A percentile compares a stretch with the other conserved stretches of the same genome.
phyloP scores from a whole-genome alignment of 2,888 invertebrate species.

The Aspidiotus rigidus region DNA sequence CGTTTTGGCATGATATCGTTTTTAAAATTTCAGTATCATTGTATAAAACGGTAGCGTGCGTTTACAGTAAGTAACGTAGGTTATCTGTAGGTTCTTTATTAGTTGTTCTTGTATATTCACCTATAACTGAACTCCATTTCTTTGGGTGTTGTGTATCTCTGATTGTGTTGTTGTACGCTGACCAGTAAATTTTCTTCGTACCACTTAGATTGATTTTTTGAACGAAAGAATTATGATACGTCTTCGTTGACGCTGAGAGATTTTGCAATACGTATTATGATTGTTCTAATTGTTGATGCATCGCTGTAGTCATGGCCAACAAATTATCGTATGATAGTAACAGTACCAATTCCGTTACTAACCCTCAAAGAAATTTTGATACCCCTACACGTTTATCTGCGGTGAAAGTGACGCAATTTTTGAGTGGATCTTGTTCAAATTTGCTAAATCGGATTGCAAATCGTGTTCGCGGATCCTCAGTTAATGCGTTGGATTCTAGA shows the following conservation, averaged over 20 bases:
- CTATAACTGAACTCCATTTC: neutral
- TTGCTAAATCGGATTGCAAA: constrained; percentile 69
- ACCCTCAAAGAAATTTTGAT: constrained; percentile 52
- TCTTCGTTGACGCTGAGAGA: neutral
- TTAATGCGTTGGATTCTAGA: constrained; percentile 5
- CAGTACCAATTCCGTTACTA: constrained; percentile 11
- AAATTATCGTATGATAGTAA: neutral
- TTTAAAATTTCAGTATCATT: constrained; percentile 25
- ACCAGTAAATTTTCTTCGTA: neutral
- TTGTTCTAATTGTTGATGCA: neutral
- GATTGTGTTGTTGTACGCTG: neutral
- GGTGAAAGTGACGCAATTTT: constrained; percentile 72
- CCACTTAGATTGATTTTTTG: neutral
- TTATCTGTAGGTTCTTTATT: neutral
- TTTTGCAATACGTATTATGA: neutral
- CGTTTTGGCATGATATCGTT: constrained; percentile 30
- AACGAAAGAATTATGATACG: neutral
- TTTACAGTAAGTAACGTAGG: neutral
- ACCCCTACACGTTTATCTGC: constrained; percentile 65
- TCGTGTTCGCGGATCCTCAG: constrained; percentile 64
- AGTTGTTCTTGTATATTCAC: neutral
- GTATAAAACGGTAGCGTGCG: constrained; percentile 14
- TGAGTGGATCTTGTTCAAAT: constrained; percentile 78
- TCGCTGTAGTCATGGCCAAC: neutral
- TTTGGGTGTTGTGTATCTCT: neutral